Base-by-base conservation (phyloP, 1,140 invertebrate genomes). In the Drosophila yakuba region DNA sequence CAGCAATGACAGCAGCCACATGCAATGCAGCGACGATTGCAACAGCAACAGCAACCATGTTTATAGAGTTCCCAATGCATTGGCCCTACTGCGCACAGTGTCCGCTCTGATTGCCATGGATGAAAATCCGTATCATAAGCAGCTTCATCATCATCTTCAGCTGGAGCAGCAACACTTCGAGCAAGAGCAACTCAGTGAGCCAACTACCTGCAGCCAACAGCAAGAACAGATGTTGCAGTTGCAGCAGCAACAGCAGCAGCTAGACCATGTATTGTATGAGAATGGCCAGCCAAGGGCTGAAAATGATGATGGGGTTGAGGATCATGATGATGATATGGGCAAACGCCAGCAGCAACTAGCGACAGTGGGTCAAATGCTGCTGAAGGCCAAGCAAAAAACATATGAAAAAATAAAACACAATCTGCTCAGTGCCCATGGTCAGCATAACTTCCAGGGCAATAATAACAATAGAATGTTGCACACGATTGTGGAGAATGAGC, bases 111-210 rank as follows among this genome's bases (percentile, higher is more conserved):
- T 91, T 67, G 90, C 84, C 67, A 59, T 91, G 69, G 90, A 91
- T 91, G 72, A 66, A 20, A 91, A 91, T 91, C 91, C 91, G 63
- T 90, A 91, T 81, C 90, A 91, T 85, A 85, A 91, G 73, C 90
- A 89, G 78, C 77, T 90, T 64, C 79, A 82, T 58, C 90, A 89
- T 72, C 72, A 79, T 56, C 76, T 83, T 48, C 67, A 55, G 43
- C 43, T 85, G 72, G 78, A 91, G 58, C 83, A 88, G 58, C 86
- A 88, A 78, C 83, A 67, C 55, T 73, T 82, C 60, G 84, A 86
- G 67, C 85, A 86, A 59, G 69, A 91, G 79, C 83, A 90, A 82
- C 71, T 78, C 72, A 81, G 66, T 57, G 75, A 79, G 63, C 76
- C 58, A 69, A 79, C 82, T 74, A 78, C 89, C 89, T 91, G 84